These are phyloP conservation scores for Ammodytes dubius DNA, from an alignment of 2,113 vertebrate species.

Conservation along the genomic window DNA sequence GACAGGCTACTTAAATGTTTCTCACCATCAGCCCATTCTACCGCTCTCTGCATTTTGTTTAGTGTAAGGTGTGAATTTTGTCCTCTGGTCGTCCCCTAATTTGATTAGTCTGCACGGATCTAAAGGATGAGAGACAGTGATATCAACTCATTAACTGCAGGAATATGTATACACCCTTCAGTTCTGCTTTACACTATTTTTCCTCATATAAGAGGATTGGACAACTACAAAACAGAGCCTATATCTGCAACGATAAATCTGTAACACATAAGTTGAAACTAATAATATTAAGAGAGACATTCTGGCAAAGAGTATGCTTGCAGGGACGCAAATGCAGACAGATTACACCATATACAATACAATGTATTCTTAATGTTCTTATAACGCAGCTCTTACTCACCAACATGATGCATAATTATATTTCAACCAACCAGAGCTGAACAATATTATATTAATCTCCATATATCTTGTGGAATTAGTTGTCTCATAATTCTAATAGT, in stretches of 20 bases:
- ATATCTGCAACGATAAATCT: slow-evolving; percentile 34
- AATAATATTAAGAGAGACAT: slow-evolving; percentile 33
- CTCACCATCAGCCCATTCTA: neutral
- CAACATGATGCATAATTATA: slow-evolving; percentile 13
- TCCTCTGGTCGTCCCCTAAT: slow-evolving; percentile 47
- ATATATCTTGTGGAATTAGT: neutral
- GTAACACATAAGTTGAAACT: slow-evolving; percentile 29
- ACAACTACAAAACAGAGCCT: slow-evolving; percentile 45
- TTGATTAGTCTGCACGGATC: slow-evolving; percentile 24
- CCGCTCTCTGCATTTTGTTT: slow-evolving; percentile 7
- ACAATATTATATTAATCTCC: slow-evolving; percentile 21
- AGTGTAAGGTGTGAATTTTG: slow-evolving; percentile 7
- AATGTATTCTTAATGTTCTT: slow-evolving; percentile 33
- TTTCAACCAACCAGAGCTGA: slow-evolving; percentile 29
- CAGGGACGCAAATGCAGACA: slow-evolving; percentile 44
- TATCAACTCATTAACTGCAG: slow-evolving; percentile 46
- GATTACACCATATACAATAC: slow-evolving; percentile 20
- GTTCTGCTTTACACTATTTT: slow-evolving; percentile 58
- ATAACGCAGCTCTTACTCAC: slow-evolving; percentile 48
- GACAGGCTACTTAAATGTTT: slow-evolving; percentile 26
- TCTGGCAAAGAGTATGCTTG: slow-evolving; percentile 19
- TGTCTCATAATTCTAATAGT: slow-evolving; percentile 17
- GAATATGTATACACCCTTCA: slow-evolving; percentile 21
- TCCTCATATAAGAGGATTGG: slow-evolving; percentile 41
- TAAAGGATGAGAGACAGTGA: slow-evolving; percentile 46